Base-by-base conservation (phyloP, 2,113 vertebrate genomes). In the Lophura nycthemera region DNA sequence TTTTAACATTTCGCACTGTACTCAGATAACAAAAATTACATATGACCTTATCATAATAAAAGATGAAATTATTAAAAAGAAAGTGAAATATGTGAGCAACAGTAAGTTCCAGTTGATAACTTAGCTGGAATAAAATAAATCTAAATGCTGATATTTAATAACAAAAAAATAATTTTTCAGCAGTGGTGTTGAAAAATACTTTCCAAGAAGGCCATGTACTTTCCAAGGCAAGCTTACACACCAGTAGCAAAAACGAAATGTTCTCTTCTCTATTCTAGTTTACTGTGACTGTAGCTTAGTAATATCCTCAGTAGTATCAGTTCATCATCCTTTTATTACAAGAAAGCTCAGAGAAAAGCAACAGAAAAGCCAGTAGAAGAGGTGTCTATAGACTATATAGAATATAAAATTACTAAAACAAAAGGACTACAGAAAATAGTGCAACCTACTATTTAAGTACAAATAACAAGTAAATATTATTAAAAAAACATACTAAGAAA, bases 1-100 rank as follows among this genome's bases (percentile, higher is more conserved):
- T 89, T 76, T 70, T 36, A 83, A 34, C 3, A 84, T 69, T 69
- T 89, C 72, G 13, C 50, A 67, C 7, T 43, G 24, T 13, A 12
- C 34, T 63, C 54, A 69, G 32, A 34, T 81, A 91, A 90, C 20
- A 36, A 87, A 94, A 90, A 86, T 81, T 57, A 83, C 19, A 89
- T 29, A 63, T 65, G 32, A 82, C 11, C 29, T 64, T 85, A 66
- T 27, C 34, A 4, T 60, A 74, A 38, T 8, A 60, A 42, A 65
- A 57, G 38, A 89, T 29, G 7, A 86, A 90, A 63, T 42, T 65
- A 11, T 32, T 76, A 43, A 11, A 74, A 74, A 45, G 10, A 34
- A 74, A 52, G 20, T 27, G 89, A 65, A 90, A 95, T 88, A 24
- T 45, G 17, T 16, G 11, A 22, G 25, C 11, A 69, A 45, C 8